A percentile compares a stretch with the other conserved stretches of the same genome.
Conservation (phyloP, 2,113 vertebrate species). For the Ornithorhynchus anatinus region DNA sequence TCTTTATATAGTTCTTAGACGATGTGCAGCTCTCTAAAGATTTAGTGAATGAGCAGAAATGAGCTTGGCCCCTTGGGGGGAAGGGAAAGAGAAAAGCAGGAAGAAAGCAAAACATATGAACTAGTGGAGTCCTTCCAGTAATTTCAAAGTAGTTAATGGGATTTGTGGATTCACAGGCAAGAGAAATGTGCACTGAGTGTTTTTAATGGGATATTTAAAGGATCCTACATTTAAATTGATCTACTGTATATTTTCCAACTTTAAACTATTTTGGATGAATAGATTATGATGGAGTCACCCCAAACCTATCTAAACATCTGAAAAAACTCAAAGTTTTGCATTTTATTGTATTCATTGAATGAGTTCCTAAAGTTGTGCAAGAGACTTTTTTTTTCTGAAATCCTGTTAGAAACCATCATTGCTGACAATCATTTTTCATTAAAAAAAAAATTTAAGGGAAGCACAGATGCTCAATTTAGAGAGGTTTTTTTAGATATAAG, state of each 20-base stretch:
- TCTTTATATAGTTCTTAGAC: too few species aligned
- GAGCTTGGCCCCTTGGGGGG: background rate
- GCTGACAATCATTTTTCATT: too few species aligned
- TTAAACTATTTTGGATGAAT: background rate
- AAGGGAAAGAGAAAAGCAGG: background rate
- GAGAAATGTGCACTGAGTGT: background rate
- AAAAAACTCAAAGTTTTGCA: background rate
- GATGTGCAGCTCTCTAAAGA: background rate
- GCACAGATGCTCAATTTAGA: too few species aligned
- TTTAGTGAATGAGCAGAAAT: background rate
- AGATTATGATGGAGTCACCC: background rate
- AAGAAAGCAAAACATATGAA: background rate
- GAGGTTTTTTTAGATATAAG: too few species aligned
- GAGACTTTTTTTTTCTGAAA: background rate
- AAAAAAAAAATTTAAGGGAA: too few species aligned
- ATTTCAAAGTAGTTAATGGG: background rate
- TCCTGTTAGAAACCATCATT: background rate
- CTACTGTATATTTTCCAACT: background rate
- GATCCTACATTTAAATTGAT: background rate
- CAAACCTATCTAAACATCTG: background rate
- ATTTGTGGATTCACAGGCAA: background rate
- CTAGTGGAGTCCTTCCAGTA: background rate
- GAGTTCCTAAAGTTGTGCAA: background rate
- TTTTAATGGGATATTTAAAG: background rate
- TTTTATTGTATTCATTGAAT: background rate